A percentile compares a stretch with the other conserved stretches of the same genome.
Evolutionary conservation across 92 coral and sea anemone genomes (phyloP).

Genomic region (Phenganax subtilis): DNA sequence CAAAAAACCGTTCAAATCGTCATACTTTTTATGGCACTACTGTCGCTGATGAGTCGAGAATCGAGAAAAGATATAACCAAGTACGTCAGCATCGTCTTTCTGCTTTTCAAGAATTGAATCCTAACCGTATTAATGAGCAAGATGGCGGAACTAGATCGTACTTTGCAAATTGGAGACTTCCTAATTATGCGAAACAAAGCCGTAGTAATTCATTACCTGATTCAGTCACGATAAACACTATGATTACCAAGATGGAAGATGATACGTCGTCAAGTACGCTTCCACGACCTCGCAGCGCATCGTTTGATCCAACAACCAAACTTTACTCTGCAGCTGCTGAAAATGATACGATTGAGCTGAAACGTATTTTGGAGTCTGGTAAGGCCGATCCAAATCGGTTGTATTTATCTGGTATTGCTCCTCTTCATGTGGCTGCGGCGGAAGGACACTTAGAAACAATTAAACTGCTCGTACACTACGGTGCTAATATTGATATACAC

Average conservation of each 20-base stretch:
- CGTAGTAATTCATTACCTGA: conserved; percentile 36
- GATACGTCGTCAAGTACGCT: conserved; percentile 36
- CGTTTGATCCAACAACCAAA: conserved; percentile 79
- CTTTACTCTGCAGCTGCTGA: conserved; percentile 78
- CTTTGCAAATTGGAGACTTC: background rate
- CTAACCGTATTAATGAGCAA: background rate
- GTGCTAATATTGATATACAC: conserved; percentile 61
- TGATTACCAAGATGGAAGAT: conserved; percentile 30
- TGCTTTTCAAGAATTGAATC: conserved; percentile 13
- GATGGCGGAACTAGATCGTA: background rate
- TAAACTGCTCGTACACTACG: conserved; percentile 57
- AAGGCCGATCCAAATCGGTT: conserved; percentile 67
- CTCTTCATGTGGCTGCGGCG: conserved; percentile 83
- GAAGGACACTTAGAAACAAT: conserved; percentile 83
- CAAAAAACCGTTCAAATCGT: conserved; percentile 27
- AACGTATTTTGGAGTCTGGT: conserved; percentile 53
- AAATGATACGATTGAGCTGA: conserved; percentile 70
- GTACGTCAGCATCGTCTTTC: conserved; percentile 30
- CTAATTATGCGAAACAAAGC: background rate
- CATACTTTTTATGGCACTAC: conserved; percentile 36
- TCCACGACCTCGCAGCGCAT: conserved; percentile 69
- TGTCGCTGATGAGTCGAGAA: conserved; percentile 26
- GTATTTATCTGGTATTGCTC: conserved; percentile 80
- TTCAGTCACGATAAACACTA: conserved; percentile 16
- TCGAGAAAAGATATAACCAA: conserved; percentile 32